Conservation (phyloP, 2,797 vertebrate genomes). For the Phataginus tricuspis region DNA sequence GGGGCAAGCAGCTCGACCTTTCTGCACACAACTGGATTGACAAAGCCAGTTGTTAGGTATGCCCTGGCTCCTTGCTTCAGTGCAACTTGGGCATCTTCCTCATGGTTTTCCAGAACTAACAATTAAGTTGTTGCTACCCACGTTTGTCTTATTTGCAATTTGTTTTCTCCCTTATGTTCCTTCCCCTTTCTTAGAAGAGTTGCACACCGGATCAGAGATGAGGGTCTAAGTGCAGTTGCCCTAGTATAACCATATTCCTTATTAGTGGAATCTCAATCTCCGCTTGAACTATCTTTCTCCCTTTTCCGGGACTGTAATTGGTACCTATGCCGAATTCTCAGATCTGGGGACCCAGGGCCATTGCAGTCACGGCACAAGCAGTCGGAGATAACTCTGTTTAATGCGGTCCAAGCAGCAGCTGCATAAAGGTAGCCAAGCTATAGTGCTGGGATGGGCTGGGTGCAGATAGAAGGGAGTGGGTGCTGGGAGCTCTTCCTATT, state of each 20-base stretch:
- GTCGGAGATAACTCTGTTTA: background rate
- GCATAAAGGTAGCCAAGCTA: background rate
- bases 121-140: background rate
- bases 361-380: background rate
- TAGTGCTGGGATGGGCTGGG: background rate
- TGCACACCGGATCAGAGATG: background rate
- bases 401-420: background rate
- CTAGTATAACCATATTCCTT: background rate
- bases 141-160: background rate
- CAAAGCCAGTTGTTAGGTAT: constrained; percentile 29
- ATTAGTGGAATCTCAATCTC: background rate
- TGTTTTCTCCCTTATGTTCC: background rate
- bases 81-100: background rate
- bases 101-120: background rate
- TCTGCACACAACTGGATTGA: background rate
- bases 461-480: background rate
- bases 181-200: background rate
- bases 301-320: background rate
- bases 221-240: background rate
- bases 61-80: background rate
- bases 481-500: background rate
- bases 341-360: background rate
- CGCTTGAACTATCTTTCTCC: background rate
- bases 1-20: background rate
- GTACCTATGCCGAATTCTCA: constrained; percentile 22